Base-by-base conservation (phyloP, 2,888 invertebrate species). In the Abrostola triplasia region DNA sequence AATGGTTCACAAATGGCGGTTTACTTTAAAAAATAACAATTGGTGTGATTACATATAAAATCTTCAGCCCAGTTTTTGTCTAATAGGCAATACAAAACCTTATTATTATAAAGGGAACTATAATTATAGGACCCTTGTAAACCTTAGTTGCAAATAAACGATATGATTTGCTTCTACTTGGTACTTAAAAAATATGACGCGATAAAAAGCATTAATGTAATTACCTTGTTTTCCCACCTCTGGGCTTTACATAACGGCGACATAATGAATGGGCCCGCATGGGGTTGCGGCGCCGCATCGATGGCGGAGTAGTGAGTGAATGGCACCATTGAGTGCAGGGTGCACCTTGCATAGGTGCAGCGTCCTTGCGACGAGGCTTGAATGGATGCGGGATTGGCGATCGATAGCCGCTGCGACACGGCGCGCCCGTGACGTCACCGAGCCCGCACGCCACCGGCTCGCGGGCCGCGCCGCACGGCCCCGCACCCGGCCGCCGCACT, bases 401-500 rank as follows among this genome's bases (percentile, higher is more conserved):
- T 74, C 71, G 67, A 74, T 71, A 57, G 48, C 7, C 64, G 64
- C 47, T 85, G 86, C 86, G 84, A 85, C 83, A 86, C 70, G 64
- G 61, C 70, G 66, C 70, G 73, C 84, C 85, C 77, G 87, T 90
- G 89, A 89, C 90, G 86, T 87, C 86, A 89, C 57, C 65, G 70
- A 61, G 68, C 60, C 79, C 77, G 64, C 48, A 10, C 12, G 62
- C 57, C 54, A 47, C 49, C 52, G 64, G 56, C 68, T 40, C 61
- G 64, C 40, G 70, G 69, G 78, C 77, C 67, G 74, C 77, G 70
- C 70, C 66, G 64, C 84, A 86, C 85, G 84, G 88, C 84, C 81
- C 80, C 76, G 69, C 62, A 58, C 47, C 51, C 64, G 56, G 67
- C 64, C 57, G 61, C 52, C 66, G 55, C 49, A 56, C 55, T 56